Evolutionary conservation across 2,113 vertebrate species (phyloP).

Genomic region (Hemichromis elongatus): DNA sequence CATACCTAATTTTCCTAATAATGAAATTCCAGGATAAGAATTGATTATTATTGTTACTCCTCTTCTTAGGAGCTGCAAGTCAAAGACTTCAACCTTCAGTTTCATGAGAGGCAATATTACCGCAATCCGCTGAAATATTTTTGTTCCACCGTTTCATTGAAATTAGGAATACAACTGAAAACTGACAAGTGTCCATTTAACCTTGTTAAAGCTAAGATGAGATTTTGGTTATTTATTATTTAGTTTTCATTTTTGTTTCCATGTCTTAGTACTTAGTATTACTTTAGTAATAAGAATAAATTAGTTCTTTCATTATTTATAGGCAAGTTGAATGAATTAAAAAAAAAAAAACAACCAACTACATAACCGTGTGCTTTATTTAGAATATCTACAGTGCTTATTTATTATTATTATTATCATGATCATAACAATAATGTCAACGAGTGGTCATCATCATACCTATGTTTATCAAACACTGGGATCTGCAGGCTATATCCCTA

Average conservation of each 20-base stretch:
- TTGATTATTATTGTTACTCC: not conserved
- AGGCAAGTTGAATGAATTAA: not conserved
- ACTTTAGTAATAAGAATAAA: not conserved
- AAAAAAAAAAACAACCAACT: rapidly evolving
- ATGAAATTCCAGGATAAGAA: not conserved
- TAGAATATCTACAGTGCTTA: constrained; percentile 3
- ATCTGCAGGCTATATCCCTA: not conserved
- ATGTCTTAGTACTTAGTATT: too few species aligned
- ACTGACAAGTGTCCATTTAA: not conserved
- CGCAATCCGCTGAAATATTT: rapidly evolving
- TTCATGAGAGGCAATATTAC: not conserved
- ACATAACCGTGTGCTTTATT: not conserved
- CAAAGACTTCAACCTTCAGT: not conserved
- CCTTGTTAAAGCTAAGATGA: not conserved
- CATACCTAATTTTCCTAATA: not conserved
- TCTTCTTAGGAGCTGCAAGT: not conserved
- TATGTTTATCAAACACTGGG: not conserved
- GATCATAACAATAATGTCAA: not conserved
- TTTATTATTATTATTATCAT: constrained; percentile 38
- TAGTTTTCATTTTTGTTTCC: not conserved
- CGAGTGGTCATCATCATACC: not conserved
- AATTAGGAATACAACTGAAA: not conserved
- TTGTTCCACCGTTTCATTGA: not conserved
- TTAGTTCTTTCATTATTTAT: not conserved
- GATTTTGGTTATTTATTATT: not conserved